These are phyloP conservation scores for Drosophila punjabiensis DNA, from an alignment of 1,140 invertebrate genomes.

Conservation along the genomic window DNA sequence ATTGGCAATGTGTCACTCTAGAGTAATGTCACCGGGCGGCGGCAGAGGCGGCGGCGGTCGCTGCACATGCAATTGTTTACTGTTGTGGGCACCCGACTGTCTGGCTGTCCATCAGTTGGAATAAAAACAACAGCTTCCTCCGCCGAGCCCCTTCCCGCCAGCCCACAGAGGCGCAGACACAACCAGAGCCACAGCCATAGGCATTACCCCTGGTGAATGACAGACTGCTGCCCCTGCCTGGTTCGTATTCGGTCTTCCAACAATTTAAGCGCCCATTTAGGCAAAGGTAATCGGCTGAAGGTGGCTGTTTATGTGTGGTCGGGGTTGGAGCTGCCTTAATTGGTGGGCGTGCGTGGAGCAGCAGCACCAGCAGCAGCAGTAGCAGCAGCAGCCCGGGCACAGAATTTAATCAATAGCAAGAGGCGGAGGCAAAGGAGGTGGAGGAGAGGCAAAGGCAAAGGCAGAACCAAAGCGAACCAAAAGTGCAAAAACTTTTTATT, in stretches of 20 bases:
- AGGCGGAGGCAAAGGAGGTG: slow-evolving; percentile 4
- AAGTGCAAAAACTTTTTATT: slow-evolving; percentile 51
- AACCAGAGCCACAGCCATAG: neutral
- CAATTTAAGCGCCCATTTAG: slow-evolving; percentile 50
- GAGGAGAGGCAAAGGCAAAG: neutral
- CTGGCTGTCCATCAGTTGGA: slow-evolving; percentile 1
- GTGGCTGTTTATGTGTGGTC: slow-evolving; percentile 1
- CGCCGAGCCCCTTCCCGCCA: neutral
- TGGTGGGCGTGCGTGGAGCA: slow-evolving; percentile 24
- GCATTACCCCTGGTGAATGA: neutral
- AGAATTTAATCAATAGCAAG: slow-evolving; percentile 54
- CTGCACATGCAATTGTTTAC: slow-evolving; percentile 26
- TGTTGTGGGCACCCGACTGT: neutral
- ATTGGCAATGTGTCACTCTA: slow-evolving; percentile 36
- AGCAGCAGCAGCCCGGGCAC: slow-evolving; percentile 8
- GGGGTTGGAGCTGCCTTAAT: slow-evolving; percentile 36
- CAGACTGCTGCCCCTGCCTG: slow-evolving; percentile 13
- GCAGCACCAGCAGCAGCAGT: neutral
- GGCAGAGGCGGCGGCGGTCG: too few species aligned
- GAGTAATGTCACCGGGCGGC: slow-evolving; percentile 3
- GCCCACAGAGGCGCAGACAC: neutral
- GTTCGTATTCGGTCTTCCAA: slow-evolving; percentile 20
- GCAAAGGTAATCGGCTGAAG: slow-evolving; percentile 28
- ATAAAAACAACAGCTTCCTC: slow-evolving; percentile 10
- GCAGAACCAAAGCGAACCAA: slow-evolving; percentile 12